These are phyloP conservation scores for Hybognathus amarus DNA, from an alignment of 2,797 vertebrate genomes.

Conservation along the genomic window DNA sequence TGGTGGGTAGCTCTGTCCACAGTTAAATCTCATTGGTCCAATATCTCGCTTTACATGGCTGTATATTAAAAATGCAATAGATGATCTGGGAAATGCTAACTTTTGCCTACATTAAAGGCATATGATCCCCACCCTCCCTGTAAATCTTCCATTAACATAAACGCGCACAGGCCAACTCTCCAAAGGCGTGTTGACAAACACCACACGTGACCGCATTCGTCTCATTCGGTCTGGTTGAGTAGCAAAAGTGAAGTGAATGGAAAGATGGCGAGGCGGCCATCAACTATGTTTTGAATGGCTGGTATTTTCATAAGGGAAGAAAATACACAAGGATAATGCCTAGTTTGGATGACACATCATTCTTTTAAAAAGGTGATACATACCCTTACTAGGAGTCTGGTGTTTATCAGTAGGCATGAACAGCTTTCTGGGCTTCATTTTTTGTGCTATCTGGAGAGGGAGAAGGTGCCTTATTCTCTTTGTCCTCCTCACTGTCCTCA, in stretches of 20 bases:
- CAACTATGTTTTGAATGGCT: background rate
- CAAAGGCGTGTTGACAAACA: no score
- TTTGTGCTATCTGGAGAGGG: slow-evolving; percentile 53
- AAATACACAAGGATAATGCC: background rate
- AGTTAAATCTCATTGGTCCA: background rate
- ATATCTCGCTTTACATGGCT: background rate
- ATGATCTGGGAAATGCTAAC: no score
- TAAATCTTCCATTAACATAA: no score
- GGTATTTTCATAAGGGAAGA: background rate
- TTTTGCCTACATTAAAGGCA: no score
- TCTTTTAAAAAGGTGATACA: background rate
- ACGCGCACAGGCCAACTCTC: no score
- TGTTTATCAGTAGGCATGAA: slow-evolving; percentile 64
- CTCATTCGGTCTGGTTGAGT: no score
- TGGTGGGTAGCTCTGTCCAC: background rate
- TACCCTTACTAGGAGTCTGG: slow-evolving; percentile 45
- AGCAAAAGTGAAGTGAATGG: no score
- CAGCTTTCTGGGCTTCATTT: slow-evolving; percentile 73
- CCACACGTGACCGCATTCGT: no score
- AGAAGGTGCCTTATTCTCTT: slow-evolving; percentile 51
- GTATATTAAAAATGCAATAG: background rate
- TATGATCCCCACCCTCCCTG: no score
- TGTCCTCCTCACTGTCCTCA: slow-evolving; percentile 61
- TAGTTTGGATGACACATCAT: background rate
- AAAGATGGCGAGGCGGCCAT: background rate